phyloP scores from a whole-genome alignment of 1,140 invertebrate species.

The Caenorhabditis elegans region DNA sequence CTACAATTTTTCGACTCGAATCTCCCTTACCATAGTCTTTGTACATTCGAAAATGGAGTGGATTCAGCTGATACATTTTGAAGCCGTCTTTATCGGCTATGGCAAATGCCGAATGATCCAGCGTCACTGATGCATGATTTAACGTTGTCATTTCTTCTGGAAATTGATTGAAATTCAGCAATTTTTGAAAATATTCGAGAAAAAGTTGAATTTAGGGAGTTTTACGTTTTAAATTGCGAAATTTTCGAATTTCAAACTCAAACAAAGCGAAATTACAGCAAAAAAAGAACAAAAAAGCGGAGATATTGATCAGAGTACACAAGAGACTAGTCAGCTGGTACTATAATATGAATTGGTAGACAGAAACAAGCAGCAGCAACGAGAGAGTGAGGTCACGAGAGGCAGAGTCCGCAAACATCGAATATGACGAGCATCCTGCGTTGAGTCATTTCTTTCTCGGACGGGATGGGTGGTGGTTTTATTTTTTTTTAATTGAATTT shows the following conservation, averaged over 20 bases:
- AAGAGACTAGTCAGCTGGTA: background rate
- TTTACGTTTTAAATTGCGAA: no score
- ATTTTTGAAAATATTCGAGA: no score
- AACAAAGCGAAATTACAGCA: background rate
- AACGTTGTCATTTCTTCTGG: background rate
- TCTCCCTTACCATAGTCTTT: background rate
- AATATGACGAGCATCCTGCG: background rate
- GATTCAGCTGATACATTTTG: background rate
- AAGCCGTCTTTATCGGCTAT: background rate
- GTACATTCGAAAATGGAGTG: background rate
- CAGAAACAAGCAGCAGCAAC: background rate
- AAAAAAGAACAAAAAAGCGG: no score
- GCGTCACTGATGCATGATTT: background rate
- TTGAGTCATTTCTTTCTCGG: background rate
- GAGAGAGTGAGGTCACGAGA: no score
- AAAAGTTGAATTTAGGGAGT: no score
- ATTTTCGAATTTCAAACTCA: no score
- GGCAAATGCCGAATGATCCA: background rate
- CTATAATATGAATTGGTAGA: background rate
- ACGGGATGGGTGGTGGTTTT: no score
- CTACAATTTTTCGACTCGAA: no score
- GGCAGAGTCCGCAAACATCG: background rate
- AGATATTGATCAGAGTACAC: slow-evolving; percentile 6
- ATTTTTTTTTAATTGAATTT: background rate
- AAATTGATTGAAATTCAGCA: background rate